phyloP scores from a whole-genome alignment of 2,113 vertebrate species.

The Vulpes vulpes region DNA sequence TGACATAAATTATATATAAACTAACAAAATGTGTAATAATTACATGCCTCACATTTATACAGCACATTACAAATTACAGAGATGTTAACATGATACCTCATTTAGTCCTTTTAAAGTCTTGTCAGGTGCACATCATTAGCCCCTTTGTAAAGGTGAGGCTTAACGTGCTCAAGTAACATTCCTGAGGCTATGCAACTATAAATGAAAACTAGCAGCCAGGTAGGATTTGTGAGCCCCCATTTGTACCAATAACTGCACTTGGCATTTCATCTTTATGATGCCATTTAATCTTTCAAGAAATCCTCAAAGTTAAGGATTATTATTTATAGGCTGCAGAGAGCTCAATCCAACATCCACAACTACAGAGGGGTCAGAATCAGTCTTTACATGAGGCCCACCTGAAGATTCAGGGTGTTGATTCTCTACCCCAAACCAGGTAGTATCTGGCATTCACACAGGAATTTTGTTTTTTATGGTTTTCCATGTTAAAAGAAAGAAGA shows the following conservation, averaged over 20 bases:
- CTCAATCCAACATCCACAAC: neutral
- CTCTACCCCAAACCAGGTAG: neutral
- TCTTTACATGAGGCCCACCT: neutral
- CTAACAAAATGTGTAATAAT: neutral
- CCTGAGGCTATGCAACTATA: neutral
- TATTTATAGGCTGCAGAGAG: neutral
- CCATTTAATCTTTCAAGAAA: neutral
- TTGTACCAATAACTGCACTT: neutral
- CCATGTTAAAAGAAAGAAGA: neutral
- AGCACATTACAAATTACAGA: neutral
- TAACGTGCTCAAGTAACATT: neutral
- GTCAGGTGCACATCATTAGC: neutral
- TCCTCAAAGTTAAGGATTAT: neutral
- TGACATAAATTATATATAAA: neutral
- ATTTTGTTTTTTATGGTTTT: neutral
- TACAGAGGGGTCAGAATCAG: neutral
- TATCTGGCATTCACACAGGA: neutral
- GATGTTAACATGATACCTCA: too few species aligned
- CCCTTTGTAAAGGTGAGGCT: neutral
- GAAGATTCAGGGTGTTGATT: neutral
- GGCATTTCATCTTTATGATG: neutral
- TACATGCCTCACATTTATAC: accelerated
- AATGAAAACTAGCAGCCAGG: neutral
- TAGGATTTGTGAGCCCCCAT: neutral
- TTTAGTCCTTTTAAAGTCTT: neutral